Conservation (phyloP, 2,113 vertebrate species). For the Tor tambroides region DNA sequence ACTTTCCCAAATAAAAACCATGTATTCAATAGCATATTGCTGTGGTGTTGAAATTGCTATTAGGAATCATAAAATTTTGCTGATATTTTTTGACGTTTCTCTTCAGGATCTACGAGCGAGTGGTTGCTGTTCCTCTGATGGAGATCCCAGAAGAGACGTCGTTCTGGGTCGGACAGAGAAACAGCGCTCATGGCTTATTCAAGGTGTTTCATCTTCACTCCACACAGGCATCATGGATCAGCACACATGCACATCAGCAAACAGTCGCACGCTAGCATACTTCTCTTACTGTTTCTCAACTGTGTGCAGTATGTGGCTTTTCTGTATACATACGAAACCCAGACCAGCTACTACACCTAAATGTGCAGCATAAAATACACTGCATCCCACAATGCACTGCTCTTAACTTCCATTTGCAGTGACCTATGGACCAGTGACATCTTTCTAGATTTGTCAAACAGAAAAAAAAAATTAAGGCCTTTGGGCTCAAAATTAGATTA, state of each 20-base stretch:
- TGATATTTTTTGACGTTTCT: slow-evolving; percentile 11
- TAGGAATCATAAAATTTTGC: not conserved
- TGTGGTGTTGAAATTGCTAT: not conserved
- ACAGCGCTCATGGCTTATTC: slow-evolving; percentile 93
- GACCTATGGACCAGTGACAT: no score
- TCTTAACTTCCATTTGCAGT: not conserved
- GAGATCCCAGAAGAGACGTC: slow-evolving; percentile 88
- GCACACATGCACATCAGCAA: not conserved
- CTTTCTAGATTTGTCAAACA: no score
- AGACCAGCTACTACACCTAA: not conserved
- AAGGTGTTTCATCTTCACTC: slow-evolving; percentile 78
- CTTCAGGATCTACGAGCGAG: slow-evolving; percentile 94
- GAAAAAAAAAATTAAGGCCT: no score
- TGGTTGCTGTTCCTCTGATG: slow-evolving; percentile 89
- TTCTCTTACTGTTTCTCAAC: not conserved
- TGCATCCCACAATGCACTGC: not conserved
- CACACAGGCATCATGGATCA: not conserved
- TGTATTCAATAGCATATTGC: not conserved
- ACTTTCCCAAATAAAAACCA: not conserved
- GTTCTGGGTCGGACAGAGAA: slow-evolving; percentile 96
- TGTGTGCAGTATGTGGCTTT: not conserved
- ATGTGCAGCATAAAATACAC: not conserved
- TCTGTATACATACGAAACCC: not conserved
- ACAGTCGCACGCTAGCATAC: not conserved
- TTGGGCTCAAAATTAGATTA: not conserved